Evolutionary conservation across 2,797 vertebrate species (phyloP), one percentile per base, ranked within the genome.

Genomic region (Odontamblyopus lacepedii): DNA sequence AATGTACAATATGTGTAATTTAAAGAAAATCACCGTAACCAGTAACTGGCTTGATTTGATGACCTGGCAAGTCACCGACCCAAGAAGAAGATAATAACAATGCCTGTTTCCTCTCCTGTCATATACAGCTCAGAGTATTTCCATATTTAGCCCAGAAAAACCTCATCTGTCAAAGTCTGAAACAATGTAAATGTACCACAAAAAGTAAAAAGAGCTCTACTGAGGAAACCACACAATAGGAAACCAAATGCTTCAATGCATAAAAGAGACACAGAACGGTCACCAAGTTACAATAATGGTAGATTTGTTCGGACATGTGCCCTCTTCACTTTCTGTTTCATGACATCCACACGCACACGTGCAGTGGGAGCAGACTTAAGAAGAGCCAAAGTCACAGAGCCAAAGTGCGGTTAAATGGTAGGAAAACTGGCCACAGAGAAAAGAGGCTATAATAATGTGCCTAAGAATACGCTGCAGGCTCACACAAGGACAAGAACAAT

Each of bases 391-490:
- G 70, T 78, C 73, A 64, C 66, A 50, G 70, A 64, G 68, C 69
- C 38, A 16, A 63, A 75, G 80, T 82, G 81, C 67, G 86, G 85
- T 81, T 86, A 74, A 59, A 67, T 73, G 83, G 83, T 60, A 72
- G 69, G 77, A 51, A 73, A 70, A 69, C 56, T 70, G 61, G 63
- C 81, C 79, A 80, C 73, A 63, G 78, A 81, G 77, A 63, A 79
- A 82, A 78, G 67, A 70, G 75, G 77, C 83, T 81, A 79, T 84
- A 87, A 83, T 87, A 83, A 84, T 55, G 74, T 80, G 62, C 74
- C 82, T 80, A 79, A 88, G 83, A 88, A 89, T 85, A 88, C 30
- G 70, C 80, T 64, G 74, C 74, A 83, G 72, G 74, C 71, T 77
- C 74, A 75, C 35, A 83, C 74, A 79, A 78, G 69, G 68, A 83